phyloP scores from a whole-genome alignment of 1,140 invertebrate genomes.

The Zaprionus lachaisei region DNA sequence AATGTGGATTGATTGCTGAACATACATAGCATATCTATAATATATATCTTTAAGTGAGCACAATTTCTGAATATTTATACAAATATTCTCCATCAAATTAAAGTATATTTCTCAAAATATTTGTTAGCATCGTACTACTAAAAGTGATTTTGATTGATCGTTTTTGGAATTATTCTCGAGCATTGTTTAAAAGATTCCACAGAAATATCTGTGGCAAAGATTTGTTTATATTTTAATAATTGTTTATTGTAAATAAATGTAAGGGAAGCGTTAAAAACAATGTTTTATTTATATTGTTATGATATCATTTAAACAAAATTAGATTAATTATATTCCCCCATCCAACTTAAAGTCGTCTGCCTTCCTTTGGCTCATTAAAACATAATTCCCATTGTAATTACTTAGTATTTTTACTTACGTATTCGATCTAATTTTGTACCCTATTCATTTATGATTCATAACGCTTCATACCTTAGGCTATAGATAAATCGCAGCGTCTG shows the following conservation, averaged over 20 bases:
- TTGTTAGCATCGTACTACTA: no score
- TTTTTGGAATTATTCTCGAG: neutral
- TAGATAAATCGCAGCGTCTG: slow-evolving; percentile 26
- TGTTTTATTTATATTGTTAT: neutral
- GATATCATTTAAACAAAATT: neutral
- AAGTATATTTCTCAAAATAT: neutral
- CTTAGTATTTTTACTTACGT: slow-evolving; percentile 1
- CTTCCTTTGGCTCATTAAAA: neutral
- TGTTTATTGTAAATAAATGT: neutral
- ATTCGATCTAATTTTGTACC: slow-evolving; percentile 22
- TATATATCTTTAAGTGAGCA: neutral
- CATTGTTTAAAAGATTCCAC: neutral
- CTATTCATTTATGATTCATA: slow-evolving; percentile 38
- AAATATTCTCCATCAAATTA: neutral
- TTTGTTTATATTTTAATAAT: neutral
- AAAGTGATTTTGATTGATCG: neutral
- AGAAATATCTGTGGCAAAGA: no score
- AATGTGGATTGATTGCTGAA: neutral
- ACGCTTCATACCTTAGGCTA: slow-evolving; percentile 12
- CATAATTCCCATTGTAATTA: neutral
- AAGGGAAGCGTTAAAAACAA: no score
- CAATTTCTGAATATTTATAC: neutral
- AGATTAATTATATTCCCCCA: neutral
- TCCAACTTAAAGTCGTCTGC: neutral
- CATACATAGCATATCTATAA: neutral